Evolutionary conservation across 1,140 invertebrate species (phyloP).

Genomic region (Lepidurus apus): DNA sequence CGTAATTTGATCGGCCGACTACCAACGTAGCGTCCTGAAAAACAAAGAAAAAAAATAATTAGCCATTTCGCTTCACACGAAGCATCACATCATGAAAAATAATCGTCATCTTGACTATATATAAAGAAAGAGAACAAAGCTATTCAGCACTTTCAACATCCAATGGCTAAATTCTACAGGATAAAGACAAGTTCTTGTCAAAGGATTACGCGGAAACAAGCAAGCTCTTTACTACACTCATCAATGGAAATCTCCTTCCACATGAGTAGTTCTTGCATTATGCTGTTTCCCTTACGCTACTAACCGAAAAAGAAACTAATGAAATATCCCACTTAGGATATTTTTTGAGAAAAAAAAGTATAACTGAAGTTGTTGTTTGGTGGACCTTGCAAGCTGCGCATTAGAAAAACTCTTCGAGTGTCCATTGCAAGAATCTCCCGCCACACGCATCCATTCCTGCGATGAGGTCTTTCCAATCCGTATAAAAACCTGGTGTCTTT

Average conservation of each 20-base stretch:
- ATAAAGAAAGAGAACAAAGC: neutral
- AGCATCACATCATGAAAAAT: neutral
- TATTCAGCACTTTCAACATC: neutral
- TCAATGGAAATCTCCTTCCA: neutral
- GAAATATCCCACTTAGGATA: neutral
- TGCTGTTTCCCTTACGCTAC: neutral
- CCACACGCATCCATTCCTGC: slow-evolving; percentile 8
- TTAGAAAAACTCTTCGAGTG: neutral
- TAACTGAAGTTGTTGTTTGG: neutral
- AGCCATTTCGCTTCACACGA: neutral
- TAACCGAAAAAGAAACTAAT: neutral
- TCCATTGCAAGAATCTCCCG: neutral
- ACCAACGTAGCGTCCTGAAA: slow-evolving; percentile 84
- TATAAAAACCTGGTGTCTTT: neutral
- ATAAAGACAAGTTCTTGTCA: neutral
- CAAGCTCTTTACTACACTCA: neutral
- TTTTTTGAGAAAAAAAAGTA: neutral
- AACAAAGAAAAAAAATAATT: slow-evolving; percentile 31
- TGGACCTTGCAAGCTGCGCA: neutral
- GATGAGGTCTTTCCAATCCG: neutral
- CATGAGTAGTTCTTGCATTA: neutral
- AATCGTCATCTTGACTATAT: neutral
- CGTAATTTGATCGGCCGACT: slow-evolving; percentile 95
- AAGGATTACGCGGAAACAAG: neutral
- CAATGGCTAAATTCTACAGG: neutral